Evolutionary conservation across 2,797 vertebrate genomes (phyloP).

Genomic region (Miichthys miiuy): DNA sequence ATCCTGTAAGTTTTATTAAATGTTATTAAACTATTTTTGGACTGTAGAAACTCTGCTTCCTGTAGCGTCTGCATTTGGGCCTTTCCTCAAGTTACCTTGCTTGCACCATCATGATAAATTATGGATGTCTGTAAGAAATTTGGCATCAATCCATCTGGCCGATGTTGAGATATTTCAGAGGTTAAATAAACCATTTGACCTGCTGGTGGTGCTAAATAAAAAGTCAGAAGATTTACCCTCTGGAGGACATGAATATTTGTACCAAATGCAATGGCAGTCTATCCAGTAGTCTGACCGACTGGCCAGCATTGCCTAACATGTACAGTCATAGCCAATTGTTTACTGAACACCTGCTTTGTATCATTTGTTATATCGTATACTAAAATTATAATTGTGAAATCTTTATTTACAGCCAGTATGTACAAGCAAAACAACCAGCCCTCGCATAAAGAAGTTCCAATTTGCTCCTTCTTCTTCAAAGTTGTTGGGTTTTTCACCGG

Average conservation of each 20-base stretch:
- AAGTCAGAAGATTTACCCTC: neutral
- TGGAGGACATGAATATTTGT: neutral
- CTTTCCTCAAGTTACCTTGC: too few relatives aligned
- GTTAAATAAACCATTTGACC: neutral
- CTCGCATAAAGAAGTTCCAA: conserved; percentile 21
- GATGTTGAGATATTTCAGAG: neutral
- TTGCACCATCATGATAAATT: too few relatives aligned
- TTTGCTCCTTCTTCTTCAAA: conserved; percentile 60
- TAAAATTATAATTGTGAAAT: neutral
- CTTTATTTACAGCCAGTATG: conserved; percentile 22
- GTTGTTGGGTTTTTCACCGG: conserved; percentile 82
- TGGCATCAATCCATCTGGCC: too few relatives aligned
- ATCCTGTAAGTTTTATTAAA: too few relatives aligned
- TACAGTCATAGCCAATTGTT: neutral
- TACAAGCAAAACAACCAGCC: neutral
- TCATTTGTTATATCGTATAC: neutral
- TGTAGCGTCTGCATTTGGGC: too few relatives aligned
- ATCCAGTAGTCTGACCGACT: neutral
- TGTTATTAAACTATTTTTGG: too few relatives aligned
- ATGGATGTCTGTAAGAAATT: neutral
- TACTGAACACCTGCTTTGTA: neutral
- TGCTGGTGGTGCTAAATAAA: neutral
- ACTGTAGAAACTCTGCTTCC: too few relatives aligned
- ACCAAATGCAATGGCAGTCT: neutral
- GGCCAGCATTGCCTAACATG: too few relatives aligned